Conservation (phyloP, 2,888 invertebrate species). For the Lottia scabra region DNA sequence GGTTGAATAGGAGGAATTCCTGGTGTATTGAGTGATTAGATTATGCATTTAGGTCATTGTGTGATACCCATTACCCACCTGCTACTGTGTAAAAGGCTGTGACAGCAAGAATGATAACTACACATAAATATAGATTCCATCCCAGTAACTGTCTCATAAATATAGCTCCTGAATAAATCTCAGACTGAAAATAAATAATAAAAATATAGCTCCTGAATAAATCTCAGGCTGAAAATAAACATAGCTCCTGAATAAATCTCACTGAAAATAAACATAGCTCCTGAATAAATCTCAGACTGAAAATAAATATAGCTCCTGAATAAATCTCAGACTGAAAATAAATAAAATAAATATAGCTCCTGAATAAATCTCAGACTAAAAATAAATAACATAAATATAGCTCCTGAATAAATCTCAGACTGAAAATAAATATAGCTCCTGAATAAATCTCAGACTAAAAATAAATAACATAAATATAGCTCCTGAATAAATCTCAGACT, state of each 20-base stretch:
- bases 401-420: slow-evolving; percentile 43
- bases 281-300: too few species aligned
- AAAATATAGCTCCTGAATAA: background rate
- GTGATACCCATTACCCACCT: slow-evolving; percentile 53
- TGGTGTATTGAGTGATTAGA: too few species aligned
- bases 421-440: slow-evolving; percentile 29
- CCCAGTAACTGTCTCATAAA: slow-evolving; percentile 72
- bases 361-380: slow-evolving; percentile 70
- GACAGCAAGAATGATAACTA: slow-evolving; percentile 70
- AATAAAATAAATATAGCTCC: slow-evolving; percentile 71
- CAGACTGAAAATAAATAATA: slow-evolving; percentile 47
- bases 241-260: too few species aligned
- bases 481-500: slow-evolving; percentile 48
- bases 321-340: slow-evolving; percentile 67
- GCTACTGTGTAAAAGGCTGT: slow-evolving; percentile 72
- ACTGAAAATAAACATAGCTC: too few species aligned
- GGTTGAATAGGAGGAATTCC: too few species aligned
- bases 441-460: slow-evolving; percentile 28
- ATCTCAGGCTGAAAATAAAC: slow-evolving; percentile 51
- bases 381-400: slow-evolving; percentile 5
- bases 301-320: slow-evolving; percentile 70
- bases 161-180: slow-evolving; percentile 72
- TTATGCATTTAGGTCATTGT: too few species aligned
- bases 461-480: background rate
- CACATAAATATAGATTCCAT: slow-evolving; percentile 71